Evolutionary conservation across 2,888 invertebrate genomes (phyloP).

Genomic region (Antheraea yamamai): DNA sequence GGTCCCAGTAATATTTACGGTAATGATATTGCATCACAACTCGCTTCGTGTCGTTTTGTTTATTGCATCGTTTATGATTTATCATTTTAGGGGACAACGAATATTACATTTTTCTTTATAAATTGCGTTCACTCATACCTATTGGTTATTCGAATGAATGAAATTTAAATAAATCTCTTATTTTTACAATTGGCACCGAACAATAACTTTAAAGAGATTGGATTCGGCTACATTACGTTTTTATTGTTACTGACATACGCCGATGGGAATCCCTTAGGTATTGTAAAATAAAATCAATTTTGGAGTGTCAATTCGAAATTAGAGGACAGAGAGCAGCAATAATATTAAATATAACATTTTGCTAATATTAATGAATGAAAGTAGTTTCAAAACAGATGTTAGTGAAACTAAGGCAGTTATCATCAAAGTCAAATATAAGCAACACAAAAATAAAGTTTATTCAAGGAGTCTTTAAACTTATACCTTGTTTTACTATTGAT

Average conservation of each 20-base stretch:
- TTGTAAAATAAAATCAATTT: not conserved
- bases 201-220: constrained; percentile 8
- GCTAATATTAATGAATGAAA: too few relatives aligned
- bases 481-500: too few relatives aligned
- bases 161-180: constrained; percentile 46
- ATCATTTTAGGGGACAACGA: constrained; percentile 34
- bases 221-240: not conserved
- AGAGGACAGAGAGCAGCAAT: too few relatives aligned
- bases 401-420: too few relatives aligned
- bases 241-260: not conserved
- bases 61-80: constrained; percentile 37
- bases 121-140: constrained; percentile 39
- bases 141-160: constrained; percentile 30
- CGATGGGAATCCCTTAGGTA: not conserved
- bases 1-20: constrained; percentile 6
- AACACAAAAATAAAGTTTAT: too few relatives aligned
- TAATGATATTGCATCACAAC: constrained; percentile 34
- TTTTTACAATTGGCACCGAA: constrained; percentile 30
- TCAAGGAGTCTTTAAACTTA: too few relatives aligned
- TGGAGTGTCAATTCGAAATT: not conserved
- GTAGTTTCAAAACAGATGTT: too few relatives aligned
- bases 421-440: too few relatives aligned
- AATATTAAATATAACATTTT: too few relatives aligned
- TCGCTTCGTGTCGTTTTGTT: constrained; percentile 39
- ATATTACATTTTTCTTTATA: constrained; percentile 40